Percentiles rank a stretch among this genome's conserved stretches.
Conservation (phyloP, 2,888 invertebrate species). For the Candidula unifasciata region DNA sequence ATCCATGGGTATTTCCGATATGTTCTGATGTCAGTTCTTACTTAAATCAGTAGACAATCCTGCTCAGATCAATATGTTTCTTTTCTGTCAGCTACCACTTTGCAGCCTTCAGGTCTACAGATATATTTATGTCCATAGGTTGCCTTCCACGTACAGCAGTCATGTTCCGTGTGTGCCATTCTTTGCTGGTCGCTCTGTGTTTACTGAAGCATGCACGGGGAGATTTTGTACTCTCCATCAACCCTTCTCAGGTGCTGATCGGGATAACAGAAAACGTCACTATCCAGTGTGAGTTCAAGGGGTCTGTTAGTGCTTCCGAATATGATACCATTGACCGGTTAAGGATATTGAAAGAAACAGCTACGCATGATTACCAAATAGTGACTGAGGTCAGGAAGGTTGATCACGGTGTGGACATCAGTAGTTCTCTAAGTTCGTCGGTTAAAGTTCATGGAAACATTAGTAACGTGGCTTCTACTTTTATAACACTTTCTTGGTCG, state of each 20-base stretch:
- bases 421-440: neutral
- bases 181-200: neutral
- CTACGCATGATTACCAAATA: neutral
- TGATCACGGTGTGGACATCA: neutral
- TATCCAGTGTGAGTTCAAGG: neutral
- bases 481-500: neutral
- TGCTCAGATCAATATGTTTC: no score
- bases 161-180: neutral
- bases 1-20: no score
- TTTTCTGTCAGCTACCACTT: no score
- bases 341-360: constrained; percentile 5
- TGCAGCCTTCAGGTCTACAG: no score
- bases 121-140: neutral
- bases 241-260: neutral
- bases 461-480: neutral
- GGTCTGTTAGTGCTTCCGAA: neutral
- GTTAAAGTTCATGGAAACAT: neutral
- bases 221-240: neutral
- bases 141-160: no score
- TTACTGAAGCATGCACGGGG: neutral
- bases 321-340: neutral
- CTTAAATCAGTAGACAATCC: no score
- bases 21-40: no score
- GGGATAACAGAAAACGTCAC: constrained; percentile 21
- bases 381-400: neutral